These are phyloP conservation scores for Venustoraphidia nigricollis DNA, from an alignment of 2,888 invertebrate genomes.

Conservation along the genomic window DNA sequence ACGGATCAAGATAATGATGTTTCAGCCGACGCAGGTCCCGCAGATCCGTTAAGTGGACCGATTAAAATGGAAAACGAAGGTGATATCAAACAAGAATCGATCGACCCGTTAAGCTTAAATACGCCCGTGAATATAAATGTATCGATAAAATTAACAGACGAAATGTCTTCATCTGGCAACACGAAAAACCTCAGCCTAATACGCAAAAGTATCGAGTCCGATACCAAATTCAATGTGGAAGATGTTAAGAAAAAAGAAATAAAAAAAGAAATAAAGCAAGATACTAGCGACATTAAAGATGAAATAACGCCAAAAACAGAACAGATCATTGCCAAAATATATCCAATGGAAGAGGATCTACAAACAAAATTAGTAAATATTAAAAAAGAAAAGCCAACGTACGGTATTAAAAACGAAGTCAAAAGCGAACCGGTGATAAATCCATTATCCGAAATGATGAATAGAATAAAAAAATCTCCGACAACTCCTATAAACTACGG, in stretches of 20 bases:
- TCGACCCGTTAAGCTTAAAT: no score
- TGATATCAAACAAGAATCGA: no score
- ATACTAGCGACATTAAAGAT: background rate
- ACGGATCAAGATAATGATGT: conserved; percentile 24
- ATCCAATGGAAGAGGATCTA: conserved; percentile 33
- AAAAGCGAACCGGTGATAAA: background rate
- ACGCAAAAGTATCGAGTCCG: no score
- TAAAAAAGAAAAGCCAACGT: conserved; percentile 28
- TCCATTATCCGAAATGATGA: background rate
- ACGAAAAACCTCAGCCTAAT: no score
- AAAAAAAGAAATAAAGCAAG: no score
- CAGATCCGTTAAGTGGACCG: conserved; percentile 5
- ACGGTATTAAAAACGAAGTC: background rate
- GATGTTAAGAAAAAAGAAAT: no score
- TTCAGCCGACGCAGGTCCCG: conserved; percentile 27
- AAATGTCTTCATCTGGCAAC: background rate
- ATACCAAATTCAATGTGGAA: no score
- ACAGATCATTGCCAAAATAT: conserved; percentile 43
- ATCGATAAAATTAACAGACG: conserved; percentile 5
- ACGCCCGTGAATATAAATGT: background rate
- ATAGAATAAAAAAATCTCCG: background rate
- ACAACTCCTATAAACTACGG: background rate
- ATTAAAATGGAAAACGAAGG: conserved; percentile 3
- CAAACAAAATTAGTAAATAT: conserved; percentile 34
- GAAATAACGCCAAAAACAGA: conserved; percentile 38